These are phyloP conservation scores for Micrastur ruficollis DNA, from an alignment of 2,797 vertebrate genomes.

Conservation along the genomic window DNA sequence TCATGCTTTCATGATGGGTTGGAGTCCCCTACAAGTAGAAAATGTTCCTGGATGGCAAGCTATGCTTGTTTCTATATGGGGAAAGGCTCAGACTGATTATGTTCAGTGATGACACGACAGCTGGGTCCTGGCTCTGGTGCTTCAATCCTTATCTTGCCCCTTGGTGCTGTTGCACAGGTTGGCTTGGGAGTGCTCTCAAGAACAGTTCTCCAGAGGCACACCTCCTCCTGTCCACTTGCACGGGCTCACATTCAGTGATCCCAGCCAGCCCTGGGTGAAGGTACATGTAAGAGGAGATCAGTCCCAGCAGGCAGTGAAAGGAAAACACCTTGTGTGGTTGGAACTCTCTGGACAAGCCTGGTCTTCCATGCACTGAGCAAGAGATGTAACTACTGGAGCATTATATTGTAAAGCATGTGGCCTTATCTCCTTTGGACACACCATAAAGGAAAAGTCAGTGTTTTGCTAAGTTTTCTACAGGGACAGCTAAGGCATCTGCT, in stretches of 20 bases:
- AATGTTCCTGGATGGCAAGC: not conserved
- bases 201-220: not conserved
- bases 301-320: not conserved
- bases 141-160: accelerated
- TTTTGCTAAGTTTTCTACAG: not conserved
- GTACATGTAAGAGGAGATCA: not conserved
- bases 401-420: not conserved
- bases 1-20: not conserved
- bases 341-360: not conserved
- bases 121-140: not conserved
- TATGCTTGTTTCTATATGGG: not conserved
- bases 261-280: not conserved
- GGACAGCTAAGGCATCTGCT: not conserved
- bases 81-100: not conserved
- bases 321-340: not conserved
- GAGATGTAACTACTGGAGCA: not conserved
- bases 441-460: not conserved
- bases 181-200: not conserved
- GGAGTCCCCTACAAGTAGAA: not conserved
- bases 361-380: not conserved
- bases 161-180: not conserved
- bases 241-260: not conserved
- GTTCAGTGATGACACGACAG: not conserved
- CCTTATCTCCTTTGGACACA: not conserved
- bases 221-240: not conserved